Conservation (phyloP, 2,113 vertebrate genomes). For the Picathartes gymnocephalus region DNA sequence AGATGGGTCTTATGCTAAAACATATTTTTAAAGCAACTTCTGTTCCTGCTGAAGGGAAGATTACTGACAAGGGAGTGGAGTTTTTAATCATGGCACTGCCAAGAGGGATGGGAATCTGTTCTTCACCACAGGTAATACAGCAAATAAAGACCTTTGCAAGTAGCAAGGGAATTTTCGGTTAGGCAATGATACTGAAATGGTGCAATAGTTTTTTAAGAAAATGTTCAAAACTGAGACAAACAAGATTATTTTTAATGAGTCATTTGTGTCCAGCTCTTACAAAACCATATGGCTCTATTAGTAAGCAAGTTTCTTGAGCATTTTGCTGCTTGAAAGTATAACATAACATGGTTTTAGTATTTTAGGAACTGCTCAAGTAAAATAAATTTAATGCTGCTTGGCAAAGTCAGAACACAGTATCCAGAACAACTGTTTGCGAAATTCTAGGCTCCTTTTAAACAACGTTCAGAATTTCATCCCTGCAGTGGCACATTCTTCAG, state of each 20-base stretch:
- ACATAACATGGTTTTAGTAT: neutral
- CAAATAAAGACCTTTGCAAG: neutral
- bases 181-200: neutral
- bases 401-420: neutral
- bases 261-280: neutral
- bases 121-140: neutral
- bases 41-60: neutral
- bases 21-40: neutral
- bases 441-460: neutral
- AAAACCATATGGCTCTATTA: neutral
- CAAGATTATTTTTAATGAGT: neutral
- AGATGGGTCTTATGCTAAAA: neutral
- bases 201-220: neutral
- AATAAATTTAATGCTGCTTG: neutral
- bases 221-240: neutral
- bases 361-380: neutral
- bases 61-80: neutral
- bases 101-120: neutral
- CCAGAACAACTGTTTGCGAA: neutral
- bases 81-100: neutral
- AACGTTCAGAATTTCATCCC: neutral
- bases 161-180: neutral
- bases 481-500: neutral
- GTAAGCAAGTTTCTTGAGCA: neutral
- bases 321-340: neutral